Base-by-base conservation (phyloP, 1,140 invertebrate genomes). In the Drosophila parvula region DNA sequence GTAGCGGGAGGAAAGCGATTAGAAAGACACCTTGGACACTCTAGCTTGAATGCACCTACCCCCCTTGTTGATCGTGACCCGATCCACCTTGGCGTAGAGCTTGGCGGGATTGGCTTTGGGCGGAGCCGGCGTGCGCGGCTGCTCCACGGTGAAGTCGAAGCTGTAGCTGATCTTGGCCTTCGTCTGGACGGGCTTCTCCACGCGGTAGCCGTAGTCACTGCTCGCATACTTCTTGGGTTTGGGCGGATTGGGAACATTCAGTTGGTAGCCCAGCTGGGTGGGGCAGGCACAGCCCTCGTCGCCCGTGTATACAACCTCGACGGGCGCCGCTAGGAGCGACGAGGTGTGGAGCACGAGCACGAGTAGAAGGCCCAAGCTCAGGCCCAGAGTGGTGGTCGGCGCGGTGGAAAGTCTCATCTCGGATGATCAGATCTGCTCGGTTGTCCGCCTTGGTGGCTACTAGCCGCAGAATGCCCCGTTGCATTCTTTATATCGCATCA, bases 111-210 rank as follows among this genome's bases (percentile, higher is more conserved):
- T 76, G 27, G 30, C 22, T 38, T 80, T 78, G 6, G 63, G 68
- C 8, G 78, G 86, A 4, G 65, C 22, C 7, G 86, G 79, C 6
- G 81, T 79, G 9, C 78, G 69, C 2, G 90, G 90, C 32, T 91
- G 79, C 53, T 91, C 84, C 1, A 91, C 90, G 7, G 78, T 79
- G 30, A 91, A 86, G 47, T 91, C 90, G 32, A 91, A 90, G 61
- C 83, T 83, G 40, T 91, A 91, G 53, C 68, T 89, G 5, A 91
- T 90, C 63, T 91, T 90, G 40, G 84, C 81, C 69, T 90, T 90
- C 27, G 79, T 56, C 59, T 79, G 73, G 9, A 81, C 68, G n/a
- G 90, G 90, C 27, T 83, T 82, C 11, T 91, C 90, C 40, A 91
- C 65, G 4, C 86, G 89, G 62, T 91, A 91, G 34, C 81, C 81